Percentiles rank a stretch among this genome's conserved stretches.
Conservation (phyloP, 2,888 invertebrate species). For the Limnephilus lunatus region DNA sequence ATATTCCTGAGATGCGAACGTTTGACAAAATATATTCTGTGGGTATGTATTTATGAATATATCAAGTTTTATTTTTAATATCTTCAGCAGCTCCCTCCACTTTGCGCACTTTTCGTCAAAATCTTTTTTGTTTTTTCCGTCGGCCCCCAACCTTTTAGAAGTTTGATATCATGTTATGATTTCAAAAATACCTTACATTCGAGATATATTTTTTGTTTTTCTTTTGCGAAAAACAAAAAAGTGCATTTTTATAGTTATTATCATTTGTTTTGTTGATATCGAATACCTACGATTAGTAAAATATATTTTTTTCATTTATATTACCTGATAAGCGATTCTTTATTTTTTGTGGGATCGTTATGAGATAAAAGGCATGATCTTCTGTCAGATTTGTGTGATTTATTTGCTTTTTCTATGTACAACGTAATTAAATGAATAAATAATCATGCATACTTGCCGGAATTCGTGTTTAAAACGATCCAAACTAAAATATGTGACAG, state of each 20-base stretch:
- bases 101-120: neutral
- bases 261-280: neutral
- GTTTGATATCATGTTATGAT: neutral
- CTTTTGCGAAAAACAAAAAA: neutral
- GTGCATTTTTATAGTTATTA: neutral
- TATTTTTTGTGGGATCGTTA: too few relatives aligned
- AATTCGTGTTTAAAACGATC: too few relatives aligned
- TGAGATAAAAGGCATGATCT: too few relatives aligned
- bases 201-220: neutral
- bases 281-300: too few relatives aligned
- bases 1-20: slow-evolving; percentile 51
- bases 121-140: neutral
- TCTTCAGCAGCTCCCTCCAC: slow-evolving; percentile 5
- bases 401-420: too few relatives aligned
- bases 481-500: too few relatives aligned
- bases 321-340: too few relatives aligned
- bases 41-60: neutral
- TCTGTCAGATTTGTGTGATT: too few relatives aligned
- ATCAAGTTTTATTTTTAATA: slow-evolving; percentile 32
- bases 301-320: too few relatives aligned
- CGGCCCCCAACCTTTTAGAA: neutral
- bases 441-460: too few relatives aligned
- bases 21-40: slow-evolving; percentile 53
- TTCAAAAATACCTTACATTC: neutral
- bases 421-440: too few relatives aligned